Conservation (phyloP, 2,113 vertebrate species). For the Thamnaconus septentrionalis region DNA sequence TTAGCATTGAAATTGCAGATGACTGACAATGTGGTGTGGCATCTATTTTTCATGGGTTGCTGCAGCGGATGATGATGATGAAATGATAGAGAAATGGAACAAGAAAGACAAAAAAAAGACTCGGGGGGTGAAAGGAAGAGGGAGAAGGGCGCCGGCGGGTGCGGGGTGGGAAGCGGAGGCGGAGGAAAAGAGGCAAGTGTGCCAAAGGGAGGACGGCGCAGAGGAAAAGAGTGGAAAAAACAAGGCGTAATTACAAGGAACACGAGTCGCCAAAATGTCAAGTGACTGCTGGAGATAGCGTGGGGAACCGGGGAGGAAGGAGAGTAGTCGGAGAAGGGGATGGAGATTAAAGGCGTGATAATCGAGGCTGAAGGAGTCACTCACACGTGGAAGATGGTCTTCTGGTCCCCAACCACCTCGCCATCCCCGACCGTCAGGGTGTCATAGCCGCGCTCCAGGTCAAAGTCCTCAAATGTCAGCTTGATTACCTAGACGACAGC, state of each 20-base stretch:
- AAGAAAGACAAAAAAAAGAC: slow-evolving; percentile 16
- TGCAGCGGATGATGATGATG: slow-evolving; percentile 69
- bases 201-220: slow-evolving; percentile 18
- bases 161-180: slow-evolving; percentile 17
- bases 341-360: slow-evolving; percentile 16
- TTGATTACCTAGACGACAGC: slow-evolving; percentile 89
- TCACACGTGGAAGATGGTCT: slow-evolving; percentile 97
- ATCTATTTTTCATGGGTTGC: slow-evolving; percentile 62
- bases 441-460: slow-evolving; percentile 97
- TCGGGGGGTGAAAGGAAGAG: slow-evolving; percentile 32
- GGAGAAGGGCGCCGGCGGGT: slow-evolving; percentile 15
- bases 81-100: slow-evolving; percentile 59
- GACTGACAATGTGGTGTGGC: slow-evolving; percentile 65
- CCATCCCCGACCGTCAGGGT: slow-evolving; percentile 95
- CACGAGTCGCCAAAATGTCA: slow-evolving; percentile 25
- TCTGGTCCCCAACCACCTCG: slow-evolving; percentile 92
- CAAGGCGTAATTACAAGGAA: neutral
- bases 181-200: too few species aligned
- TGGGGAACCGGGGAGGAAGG: neutral
- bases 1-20: slow-evolving; percentile 58
- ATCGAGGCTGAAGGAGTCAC: slow-evolving; percentile 64
- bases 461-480: slow-evolving; percentile 96
- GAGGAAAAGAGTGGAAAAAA: slow-evolving; percentile 14
- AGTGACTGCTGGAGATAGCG: neutral
- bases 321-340: slow-evolving; percentile 8